These are phyloP conservation scores for Bibio marci DNA, from an alignment of 2,888 invertebrate species.

Conservation along the genomic window DNA sequence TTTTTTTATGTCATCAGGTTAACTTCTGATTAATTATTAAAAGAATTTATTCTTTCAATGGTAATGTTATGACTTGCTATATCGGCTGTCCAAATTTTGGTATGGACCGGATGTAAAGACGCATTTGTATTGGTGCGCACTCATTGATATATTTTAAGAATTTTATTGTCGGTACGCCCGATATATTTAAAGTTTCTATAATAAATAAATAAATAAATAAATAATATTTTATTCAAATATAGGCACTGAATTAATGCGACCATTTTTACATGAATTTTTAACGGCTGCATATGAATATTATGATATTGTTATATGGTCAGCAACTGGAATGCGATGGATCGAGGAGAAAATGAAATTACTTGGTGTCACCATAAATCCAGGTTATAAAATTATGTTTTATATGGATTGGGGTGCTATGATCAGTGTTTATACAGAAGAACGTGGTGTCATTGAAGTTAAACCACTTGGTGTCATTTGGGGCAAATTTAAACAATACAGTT, in stretches of 20 bases:
- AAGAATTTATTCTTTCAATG: no score
- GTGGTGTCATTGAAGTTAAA: constrained; percentile 87
- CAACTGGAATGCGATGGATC: constrained; percentile 97
- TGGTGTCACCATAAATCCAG: constrained; percentile 63
- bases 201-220: no score
- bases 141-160: no score
- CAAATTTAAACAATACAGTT: constrained; percentile 71
- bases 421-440: constrained; percentile 75
- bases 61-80: no score
- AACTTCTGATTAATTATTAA: no score
- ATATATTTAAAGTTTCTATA: no score
- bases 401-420: constrained; percentile 90
- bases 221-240: no score
- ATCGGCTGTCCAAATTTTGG: no score
- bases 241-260: constrained; percentile 81
- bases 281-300: constrained; percentile 74
- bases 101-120: no score
- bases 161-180: no score
- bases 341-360: constrained; percentile 90
- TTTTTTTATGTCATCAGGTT: no score
- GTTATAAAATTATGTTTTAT: constrained; percentile 86
- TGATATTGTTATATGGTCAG: constrained; percentile 97
- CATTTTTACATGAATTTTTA: constrained; percentile 87
- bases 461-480: constrained; percentile 96
- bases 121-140: no score